Conservation (phyloP, 2,888 invertebrate species). For the Serrognathus titanus region DNA sequence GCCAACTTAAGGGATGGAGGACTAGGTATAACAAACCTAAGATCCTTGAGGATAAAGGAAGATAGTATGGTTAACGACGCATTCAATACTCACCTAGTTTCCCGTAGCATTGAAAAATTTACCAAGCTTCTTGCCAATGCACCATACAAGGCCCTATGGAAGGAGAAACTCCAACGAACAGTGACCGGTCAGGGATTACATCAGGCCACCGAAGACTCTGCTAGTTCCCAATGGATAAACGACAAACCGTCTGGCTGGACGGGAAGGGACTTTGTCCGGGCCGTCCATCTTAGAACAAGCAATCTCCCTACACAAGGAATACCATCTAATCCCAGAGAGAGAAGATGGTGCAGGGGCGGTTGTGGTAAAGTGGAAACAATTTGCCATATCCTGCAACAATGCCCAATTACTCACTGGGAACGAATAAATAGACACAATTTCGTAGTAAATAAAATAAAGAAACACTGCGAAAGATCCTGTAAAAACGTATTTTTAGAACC, state of each 20-base stretch:
- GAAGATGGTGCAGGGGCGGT: conserved; percentile 13
- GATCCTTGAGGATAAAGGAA: too few species aligned
- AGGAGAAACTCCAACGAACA: neutral
- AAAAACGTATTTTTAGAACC: too few species aligned
- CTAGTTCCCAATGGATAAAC: conserved; percentile 22
- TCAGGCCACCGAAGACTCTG: conserved; percentile 12
- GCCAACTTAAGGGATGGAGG: conserved; percentile 27
- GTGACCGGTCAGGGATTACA: conserved; percentile 18
- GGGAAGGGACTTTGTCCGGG: conserved; percentile 21
- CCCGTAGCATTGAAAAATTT: too few species aligned
- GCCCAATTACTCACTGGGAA: conserved; percentile 14
- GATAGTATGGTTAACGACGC: too few species aligned
- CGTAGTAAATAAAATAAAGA: conserved; percentile 21
- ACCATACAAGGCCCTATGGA: too few species aligned
- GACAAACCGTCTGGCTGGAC: conserved; percentile 21
- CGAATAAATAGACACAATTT: conserved; percentile 23
- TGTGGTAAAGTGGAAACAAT: conserved; percentile 16
- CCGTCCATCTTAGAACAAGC: conserved; percentile 17
- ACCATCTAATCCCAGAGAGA: conserved; percentile 19
- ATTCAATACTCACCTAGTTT: too few species aligned
- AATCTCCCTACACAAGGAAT: conserved; percentile 18
- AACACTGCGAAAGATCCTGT: neutral
- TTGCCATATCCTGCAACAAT: conserved; percentile 21
- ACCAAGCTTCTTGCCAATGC: too few species aligned
- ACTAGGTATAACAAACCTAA: too few species aligned